Evolutionary conservation across 2,797 vertebrate species (phyloP).

Genomic region (Dicrostonyx torquatus): DNA sequence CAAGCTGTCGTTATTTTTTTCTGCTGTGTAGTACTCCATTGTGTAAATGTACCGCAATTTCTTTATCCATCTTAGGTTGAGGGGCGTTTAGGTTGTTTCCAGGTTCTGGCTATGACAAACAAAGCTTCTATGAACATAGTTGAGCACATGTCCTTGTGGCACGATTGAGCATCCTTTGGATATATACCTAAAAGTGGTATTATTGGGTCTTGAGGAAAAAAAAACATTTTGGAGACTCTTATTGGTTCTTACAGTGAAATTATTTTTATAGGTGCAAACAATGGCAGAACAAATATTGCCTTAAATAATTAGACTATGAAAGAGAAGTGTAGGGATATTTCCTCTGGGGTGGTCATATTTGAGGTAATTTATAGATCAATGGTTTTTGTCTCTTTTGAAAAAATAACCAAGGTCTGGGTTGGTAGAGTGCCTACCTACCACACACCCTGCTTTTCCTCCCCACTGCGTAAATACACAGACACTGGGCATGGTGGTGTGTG

Average conservation of each 20-base stretch:
- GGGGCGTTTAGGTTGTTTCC: no score
- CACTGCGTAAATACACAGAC: not conserved
- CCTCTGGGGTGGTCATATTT: not conserved
- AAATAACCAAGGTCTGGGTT: not conserved
- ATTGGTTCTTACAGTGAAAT: not conserved
- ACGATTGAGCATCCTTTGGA: no score
- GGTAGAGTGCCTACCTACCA: not conserved
- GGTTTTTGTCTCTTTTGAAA: constrained; percentile 14
- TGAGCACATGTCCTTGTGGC: no score
- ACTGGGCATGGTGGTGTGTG: not conserved
- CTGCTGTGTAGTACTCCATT: no score
- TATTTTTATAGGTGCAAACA: constrained; percentile 6
- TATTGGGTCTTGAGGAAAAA: no score
- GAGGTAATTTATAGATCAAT: not conserved
- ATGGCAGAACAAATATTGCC: not conserved
- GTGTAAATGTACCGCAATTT: no score
- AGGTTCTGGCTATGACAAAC: no score
- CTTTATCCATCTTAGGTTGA: no score
- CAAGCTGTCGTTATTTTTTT: no score
- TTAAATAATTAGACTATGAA: constrained; percentile 52
- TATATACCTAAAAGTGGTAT: no score
- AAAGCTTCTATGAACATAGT: no score
- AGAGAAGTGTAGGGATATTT: not conserved
- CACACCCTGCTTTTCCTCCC: not conserved
- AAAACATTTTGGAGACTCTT: not conserved